Evolutionary conservation across 2,113 vertebrate genomes (phyloP).

Genomic region (Coracopsis vasa): DNA sequence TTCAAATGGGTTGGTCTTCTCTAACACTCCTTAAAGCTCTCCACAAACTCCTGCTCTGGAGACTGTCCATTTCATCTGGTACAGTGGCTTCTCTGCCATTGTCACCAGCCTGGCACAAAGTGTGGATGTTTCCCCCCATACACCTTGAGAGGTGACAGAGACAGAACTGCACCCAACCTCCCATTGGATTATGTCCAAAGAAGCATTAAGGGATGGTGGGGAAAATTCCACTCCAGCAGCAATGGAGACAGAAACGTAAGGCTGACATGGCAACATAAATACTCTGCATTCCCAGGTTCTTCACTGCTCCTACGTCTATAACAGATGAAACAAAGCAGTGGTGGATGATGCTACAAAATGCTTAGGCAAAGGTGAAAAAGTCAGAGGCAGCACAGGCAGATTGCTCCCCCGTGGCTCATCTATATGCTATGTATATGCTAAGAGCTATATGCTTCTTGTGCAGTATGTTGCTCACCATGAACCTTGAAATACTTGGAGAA

Average conservation of each 20-base stretch:
- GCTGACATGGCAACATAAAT: not conserved
- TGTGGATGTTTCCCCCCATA: fast-evolving
- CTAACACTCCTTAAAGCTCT: fast-evolving
- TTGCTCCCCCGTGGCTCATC: not conserved
- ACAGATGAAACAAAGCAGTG: not conserved
- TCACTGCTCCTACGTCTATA: not conserved
- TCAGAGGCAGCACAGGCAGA: not conserved
- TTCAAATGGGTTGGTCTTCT: not conserved
- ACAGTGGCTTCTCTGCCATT: not conserved
- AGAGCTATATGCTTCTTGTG: not conserved
- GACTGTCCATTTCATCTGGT: not conserved
- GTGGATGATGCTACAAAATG: not conserved
- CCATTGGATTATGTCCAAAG: not conserved
- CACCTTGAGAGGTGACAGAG: not conserved
- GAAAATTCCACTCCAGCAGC: not conserved
- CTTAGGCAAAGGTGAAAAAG: not conserved
- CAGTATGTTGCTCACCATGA: not conserved
- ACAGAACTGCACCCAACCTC: not conserved
- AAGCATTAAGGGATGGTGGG: fast-evolving
- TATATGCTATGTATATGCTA: not conserved
- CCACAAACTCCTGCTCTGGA: not conserved
- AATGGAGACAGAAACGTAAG: not conserved
- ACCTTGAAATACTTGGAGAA: not conserved
- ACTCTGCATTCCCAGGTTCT: not conserved
- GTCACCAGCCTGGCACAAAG: not conserved